Percentiles rank a stretch among this genome's conserved stretches.
Evolutionary conservation across 2,797 vertebrate genomes (phyloP).

Genomic region (Choloepus didactylus): DNA sequence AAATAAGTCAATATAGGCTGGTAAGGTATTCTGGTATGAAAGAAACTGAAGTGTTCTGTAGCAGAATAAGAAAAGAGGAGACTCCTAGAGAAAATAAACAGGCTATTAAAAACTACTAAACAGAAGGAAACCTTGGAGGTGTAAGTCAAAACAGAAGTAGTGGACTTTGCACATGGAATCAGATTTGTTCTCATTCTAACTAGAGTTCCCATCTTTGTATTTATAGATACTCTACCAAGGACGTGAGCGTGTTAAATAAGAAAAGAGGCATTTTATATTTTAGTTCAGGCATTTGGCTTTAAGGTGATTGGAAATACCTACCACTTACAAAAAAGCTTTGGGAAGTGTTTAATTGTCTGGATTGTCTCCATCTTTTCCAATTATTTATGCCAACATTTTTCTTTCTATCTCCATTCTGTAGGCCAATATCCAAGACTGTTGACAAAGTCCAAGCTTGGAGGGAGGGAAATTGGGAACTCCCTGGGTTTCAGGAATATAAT

Average conservation of each 20-base stretch:
- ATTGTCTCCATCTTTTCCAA: background rate
- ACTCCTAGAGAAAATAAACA: background rate
- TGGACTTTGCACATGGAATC: background rate
- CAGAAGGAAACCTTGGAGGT: background rate
- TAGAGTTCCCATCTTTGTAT: background rate
- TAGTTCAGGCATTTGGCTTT: background rate
- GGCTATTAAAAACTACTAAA: background rate
- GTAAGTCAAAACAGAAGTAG: background rate
- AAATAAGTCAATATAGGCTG: background rate
- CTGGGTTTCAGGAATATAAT: background rate
- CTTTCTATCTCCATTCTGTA: background rate
- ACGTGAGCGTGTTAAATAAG: background rate
- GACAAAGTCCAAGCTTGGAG: background rate
- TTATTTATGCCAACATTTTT: slow-evolving; percentile 33
- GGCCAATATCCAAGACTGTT: background rate
- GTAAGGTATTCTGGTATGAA: background rate
- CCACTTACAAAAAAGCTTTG: background rate
- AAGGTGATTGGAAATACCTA: background rate
- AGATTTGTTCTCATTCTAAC: background rate
- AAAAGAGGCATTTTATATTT: background rate
- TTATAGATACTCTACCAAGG: background rate
- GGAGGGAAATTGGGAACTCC: background rate
- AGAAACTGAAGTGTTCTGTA: background rate
- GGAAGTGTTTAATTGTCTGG: background rate
- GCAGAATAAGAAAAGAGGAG: background rate